These are phyloP conservation scores for Tragulus kanchil DNA, from an alignment of 2,113 vertebrate genomes.

Conservation along the genomic window DNA sequence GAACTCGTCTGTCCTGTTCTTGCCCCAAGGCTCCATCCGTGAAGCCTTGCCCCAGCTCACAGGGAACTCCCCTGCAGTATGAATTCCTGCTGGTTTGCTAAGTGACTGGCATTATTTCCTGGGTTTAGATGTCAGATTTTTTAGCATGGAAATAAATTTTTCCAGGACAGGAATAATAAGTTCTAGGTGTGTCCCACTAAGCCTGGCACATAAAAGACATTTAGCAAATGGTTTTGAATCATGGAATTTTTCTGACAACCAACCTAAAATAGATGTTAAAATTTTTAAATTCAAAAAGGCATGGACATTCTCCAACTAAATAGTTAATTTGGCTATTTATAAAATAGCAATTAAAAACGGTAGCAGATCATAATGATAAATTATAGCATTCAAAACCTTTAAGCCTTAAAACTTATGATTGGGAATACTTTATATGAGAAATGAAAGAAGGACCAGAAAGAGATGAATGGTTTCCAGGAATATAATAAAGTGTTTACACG, in stretches of 20 bases:
- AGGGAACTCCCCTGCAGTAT: not conserved
- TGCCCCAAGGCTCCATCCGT: not conserved
- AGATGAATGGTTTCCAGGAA: not conserved
- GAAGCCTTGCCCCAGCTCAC: not conserved
- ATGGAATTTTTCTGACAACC: slow-evolving; percentile 18
- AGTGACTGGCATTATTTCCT: not conserved
- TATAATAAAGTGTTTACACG: not conserved
- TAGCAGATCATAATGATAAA: not conserved
- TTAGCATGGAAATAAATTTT: slow-evolving; percentile 58
- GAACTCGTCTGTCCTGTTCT: not conserved
- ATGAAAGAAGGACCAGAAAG: not conserved
- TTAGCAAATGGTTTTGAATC: slow-evolving; percentile 30
- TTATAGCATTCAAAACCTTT: not conserved
- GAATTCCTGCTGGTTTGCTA: not conserved
- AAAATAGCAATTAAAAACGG: not conserved
- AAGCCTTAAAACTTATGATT: not conserved
- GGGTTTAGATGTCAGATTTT: slow-evolving; percentile 29
- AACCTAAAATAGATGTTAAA: not conserved
- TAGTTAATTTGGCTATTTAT: not conserved
- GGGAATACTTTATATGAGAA: not conserved
- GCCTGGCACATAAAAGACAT: slow-evolving; percentile 29
- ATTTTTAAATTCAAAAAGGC: not conserved
- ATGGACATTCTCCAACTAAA: not conserved
- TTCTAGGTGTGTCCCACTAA: slow-evolving; percentile 14
- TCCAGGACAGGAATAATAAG: slow-evolving; percentile 40